Conservation (phyloP, 1,140 invertebrate species). For the Drosophila funebris region DNA sequence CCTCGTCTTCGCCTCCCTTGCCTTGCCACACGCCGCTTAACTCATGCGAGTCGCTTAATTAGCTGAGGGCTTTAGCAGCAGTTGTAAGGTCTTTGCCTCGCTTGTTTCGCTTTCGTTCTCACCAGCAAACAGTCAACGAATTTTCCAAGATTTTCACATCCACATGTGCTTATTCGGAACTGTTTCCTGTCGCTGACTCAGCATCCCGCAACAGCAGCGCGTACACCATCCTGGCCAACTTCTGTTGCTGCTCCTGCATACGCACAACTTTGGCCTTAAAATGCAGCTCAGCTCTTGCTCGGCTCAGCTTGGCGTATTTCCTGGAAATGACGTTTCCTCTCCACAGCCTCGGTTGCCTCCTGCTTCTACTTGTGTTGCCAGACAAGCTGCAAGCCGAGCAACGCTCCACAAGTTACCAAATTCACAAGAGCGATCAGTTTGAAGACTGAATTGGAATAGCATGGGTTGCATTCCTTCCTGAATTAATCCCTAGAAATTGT, state of each 20-base stretch:
- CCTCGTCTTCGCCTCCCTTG: neutral
- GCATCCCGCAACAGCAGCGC: constrained; percentile 20
- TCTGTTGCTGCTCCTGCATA: constrained; percentile 21
- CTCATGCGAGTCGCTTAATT: constrained; percentile 69
- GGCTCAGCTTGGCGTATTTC: constrained; percentile 62
- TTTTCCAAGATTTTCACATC: constrained; percentile 52
- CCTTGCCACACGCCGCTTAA: constrained; percentile 39
- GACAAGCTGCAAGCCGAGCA: neutral
- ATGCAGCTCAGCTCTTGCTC: neutral
- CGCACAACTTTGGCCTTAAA: neutral
- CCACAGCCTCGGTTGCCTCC: neutral
- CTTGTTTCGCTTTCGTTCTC: constrained; percentile 75
- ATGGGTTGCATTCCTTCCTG: too few species aligned
- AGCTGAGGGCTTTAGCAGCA: constrained; percentile 37
- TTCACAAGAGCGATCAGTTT: neutral
- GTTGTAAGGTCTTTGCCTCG: constrained; percentile 17
- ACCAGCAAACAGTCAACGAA: constrained; percentile 32
- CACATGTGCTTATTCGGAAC: constrained; percentile 47
- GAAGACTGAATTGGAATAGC: neutral
- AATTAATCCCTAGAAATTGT: too few species aligned
- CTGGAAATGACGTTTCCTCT: constrained; percentile 73
- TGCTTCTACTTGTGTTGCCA: neutral
- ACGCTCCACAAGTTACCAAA: neutral
- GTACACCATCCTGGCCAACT: neutral
- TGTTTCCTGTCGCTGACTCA: constrained; percentile 49